Base-by-base conservation (phyloP, 1,140 invertebrate genomes). In the Trichomalopsis sarcophagae region DNA sequence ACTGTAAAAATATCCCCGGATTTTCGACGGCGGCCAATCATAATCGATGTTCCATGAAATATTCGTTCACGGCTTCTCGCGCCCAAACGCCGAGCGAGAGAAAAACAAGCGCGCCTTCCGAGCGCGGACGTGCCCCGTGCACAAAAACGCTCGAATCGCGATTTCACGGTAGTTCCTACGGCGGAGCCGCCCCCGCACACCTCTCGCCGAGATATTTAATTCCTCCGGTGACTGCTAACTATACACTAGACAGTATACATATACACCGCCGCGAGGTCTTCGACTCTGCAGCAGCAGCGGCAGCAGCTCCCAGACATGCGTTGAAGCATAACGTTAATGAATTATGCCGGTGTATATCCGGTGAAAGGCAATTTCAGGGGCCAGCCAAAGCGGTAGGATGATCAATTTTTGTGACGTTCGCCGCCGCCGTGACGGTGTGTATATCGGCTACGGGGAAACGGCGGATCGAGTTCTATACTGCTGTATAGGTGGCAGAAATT, bases 301-400 rank as follows among this genome's bases (percentile, higher is more conserved):
- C 62, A 66, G 14, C n/a, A 33, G n/a, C 80, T 86, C 80, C 66
- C 84, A 69, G 71, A 47, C 47, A 79, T 80, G 87, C 88, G 87
- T 85, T 88, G 82, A 76, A 89, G 87, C 88, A 90, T 90, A 88
- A 89, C 88, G 86, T 86, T 87, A 88, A 88, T 87, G 88, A 88
- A 90, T 89, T 88, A 87, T 88, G 87, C 77, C 83, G 85, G 84
- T 81, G 79, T 84, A 88, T 89, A 88, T 89, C 89, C 89, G 89
- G 89, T 89, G 89, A 89, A 90, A 89, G 89, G 89, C 87, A 89
- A 89, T 88, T 90, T 89, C 87, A 84, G 85, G 82, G 85, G 81
- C 81, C 33, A 17, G 4, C n/a, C 36, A 33, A 62, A 62, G 55
- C 55, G 55, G 40, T 44, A 33, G 80, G 84, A 87, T 86, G 88